Percentiles rank a stretch among this genome's conserved stretches.
phyloP scores from a whole-genome alignment of 2,113 vertebrate genomes.

The Rostratula benghalensis region DNA sequence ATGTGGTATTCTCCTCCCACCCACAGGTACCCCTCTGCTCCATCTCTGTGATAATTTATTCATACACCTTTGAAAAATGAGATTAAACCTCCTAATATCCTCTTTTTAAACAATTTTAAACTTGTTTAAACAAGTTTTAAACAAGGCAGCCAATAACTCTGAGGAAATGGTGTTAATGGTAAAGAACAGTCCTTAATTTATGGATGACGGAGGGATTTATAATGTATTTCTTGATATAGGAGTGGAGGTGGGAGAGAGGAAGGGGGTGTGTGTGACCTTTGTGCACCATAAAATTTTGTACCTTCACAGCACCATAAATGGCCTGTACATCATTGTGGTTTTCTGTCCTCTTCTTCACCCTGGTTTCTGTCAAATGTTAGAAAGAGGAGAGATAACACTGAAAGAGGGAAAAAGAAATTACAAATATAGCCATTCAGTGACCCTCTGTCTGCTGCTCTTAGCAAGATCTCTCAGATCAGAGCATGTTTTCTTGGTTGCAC shows the following conservation, averaged over 20 bases:
- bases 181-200: background rate
- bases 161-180: background rate
- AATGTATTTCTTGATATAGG: background rate
- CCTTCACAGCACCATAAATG: background rate
- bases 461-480: background rate
- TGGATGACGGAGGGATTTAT: background rate
- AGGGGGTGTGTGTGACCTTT: background rate
- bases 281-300: background rate
- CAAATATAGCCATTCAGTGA: background rate
- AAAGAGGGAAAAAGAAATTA: background rate
- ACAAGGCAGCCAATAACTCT: background rate
- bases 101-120: background rate
- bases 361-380: background rate
- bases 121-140: too few species aligned
- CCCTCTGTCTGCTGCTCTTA: background rate
- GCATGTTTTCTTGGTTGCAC: background rate
- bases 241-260: background rate
- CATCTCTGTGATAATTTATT: background rate
- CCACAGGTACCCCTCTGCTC: fast-evolving
- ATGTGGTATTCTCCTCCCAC: background rate
- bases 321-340: background rate
- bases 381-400: background rate
- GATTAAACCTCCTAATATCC: background rate
- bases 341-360: background rate
- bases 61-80: background rate